phyloP scores from a whole-genome alignment of 2,797 vertebrate species.

The Sebastes wilsoni region DNA sequence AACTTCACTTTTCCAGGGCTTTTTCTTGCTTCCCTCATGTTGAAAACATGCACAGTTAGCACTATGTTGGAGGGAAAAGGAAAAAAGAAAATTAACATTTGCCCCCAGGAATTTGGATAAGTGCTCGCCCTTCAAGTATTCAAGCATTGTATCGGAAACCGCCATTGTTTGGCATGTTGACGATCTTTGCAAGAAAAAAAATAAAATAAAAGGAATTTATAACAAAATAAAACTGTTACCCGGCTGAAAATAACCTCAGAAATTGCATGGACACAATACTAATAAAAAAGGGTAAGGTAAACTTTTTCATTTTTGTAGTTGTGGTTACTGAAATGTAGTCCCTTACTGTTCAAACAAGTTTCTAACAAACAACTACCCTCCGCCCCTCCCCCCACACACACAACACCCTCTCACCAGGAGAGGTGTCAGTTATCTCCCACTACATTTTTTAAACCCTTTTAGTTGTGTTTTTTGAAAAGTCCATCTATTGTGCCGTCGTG shows the following conservation, averaged over 20 bases:
- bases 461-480: slow-evolving; percentile 91
- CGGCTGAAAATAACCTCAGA: slow-evolving; percentile 49
- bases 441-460: slow-evolving; percentile 45
- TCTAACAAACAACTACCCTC: slow-evolving; percentile 22
- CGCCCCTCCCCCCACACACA: not conserved
- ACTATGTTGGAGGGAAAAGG: slow-evolving; percentile 34
- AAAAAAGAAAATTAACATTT: slow-evolving; percentile 7
- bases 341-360: slow-evolving; percentile 44
- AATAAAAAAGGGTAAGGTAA: slow-evolving; percentile 68
- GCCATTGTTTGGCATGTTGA: slow-evolving; percentile 67
- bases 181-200: slow-evolving; percentile 60
- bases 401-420: slow-evolving; percentile 84
- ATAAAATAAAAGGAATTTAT: slow-evolving; percentile 23
- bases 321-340: slow-evolving; percentile 69
- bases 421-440: slow-evolving; percentile 59
- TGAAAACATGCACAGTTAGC: slow-evolving; percentile 82
- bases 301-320: slow-evolving; percentile 57
- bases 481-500: slow-evolving; percentile 60
- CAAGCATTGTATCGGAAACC: slow-evolving; percentile 63
- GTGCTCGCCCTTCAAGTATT: slow-evolving; percentile 85
- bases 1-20: slow-evolving; percentile 40
- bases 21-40: slow-evolving; percentile 52
- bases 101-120: slow-evolving; percentile 69
- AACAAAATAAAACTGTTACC: slow-evolving; percentile 51
- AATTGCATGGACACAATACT: slow-evolving; percentile 64